These are phyloP conservation scores for Petaurus breviceps DNA, from an alignment of 2,113 vertebrate species.

Conservation along the genomic window DNA sequence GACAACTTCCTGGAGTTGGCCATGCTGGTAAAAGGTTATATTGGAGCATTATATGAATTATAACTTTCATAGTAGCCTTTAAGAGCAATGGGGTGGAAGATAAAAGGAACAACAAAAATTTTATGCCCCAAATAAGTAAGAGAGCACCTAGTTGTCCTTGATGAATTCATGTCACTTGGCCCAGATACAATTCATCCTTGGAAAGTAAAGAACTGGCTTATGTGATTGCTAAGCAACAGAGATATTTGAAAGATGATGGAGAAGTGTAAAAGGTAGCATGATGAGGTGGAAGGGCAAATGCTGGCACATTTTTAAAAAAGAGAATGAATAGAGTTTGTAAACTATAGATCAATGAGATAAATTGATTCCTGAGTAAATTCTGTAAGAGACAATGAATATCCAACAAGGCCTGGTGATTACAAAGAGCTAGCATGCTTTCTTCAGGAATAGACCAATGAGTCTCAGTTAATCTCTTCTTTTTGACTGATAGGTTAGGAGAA, in stretches of 20 bases:
- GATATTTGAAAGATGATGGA: not conserved
- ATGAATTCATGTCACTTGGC: not conserved
- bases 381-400: not conserved
- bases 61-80: constrained; percentile 10
- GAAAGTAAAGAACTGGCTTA: not conserved
- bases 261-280: not conserved
- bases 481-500: not conserved
- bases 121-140: not conserved
- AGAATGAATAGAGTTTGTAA: not conserved
- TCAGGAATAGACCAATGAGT: not conserved
- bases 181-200: not conserved
- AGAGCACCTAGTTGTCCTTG: not conserved
- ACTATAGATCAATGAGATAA: not conserved
- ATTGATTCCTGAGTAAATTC: not conserved
- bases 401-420: not conserved
- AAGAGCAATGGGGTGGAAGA: not conserved
- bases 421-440: not conserved
- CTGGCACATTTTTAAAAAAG: not conserved
- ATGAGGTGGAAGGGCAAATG: not conserved
- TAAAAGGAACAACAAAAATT: constrained; percentile 16
- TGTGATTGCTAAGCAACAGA: not conserved
- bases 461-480: not conserved
- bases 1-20: constrained; percentile 11
- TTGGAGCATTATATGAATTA: constrained; percentile 13
- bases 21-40: constrained; percentile 4